Percentiles rank a stretch among this genome's conserved stretches.
Conservation (phyloP, 2,797 vertebrate genomes). For the Pseudomugil tenellus region DNA sequence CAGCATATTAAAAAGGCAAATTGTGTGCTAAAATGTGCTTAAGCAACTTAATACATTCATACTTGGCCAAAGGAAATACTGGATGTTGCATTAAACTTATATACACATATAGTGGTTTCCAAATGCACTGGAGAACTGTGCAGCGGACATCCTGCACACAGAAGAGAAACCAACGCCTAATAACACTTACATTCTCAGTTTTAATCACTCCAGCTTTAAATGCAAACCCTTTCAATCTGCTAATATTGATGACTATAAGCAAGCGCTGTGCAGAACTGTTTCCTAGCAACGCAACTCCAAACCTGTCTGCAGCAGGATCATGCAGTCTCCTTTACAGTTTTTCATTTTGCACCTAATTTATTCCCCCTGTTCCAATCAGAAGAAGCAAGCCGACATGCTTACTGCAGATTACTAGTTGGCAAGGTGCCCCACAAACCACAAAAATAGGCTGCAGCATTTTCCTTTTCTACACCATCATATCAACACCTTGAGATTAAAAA, state of each 20-base stretch:
- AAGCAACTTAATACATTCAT: not conserved
- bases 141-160: not conserved
- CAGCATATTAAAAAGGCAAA: not conserved
- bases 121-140: not conserved
- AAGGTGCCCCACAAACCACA: not conserved
- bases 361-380: conserved; percentile 16
- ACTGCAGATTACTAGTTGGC: conserved; percentile 1
- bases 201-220: not conserved
- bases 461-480: too few species aligned
- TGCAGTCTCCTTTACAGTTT: conserved; percentile 11
- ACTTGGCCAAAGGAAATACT: not conserved
- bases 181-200: not conserved
- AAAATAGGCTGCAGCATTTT: too few species aligned
- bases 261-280: conserved; percentile 18
- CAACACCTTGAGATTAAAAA: too few species aligned
- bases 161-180: not conserved
- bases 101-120: not conserved
- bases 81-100: not conserved
- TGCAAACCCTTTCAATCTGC: conserved; percentile 2
- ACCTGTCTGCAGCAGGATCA: conserved; percentile 6
- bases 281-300: conserved; percentile 38
- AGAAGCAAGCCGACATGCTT: conserved; percentile 19
- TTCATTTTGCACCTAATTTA: conserved; percentile 30
- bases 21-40: not conserved
- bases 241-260: conserved; percentile 15